phyloP scores from a whole-genome alignment of 1,140 invertebrate species.

The Drosophila sechellia region DNA sequence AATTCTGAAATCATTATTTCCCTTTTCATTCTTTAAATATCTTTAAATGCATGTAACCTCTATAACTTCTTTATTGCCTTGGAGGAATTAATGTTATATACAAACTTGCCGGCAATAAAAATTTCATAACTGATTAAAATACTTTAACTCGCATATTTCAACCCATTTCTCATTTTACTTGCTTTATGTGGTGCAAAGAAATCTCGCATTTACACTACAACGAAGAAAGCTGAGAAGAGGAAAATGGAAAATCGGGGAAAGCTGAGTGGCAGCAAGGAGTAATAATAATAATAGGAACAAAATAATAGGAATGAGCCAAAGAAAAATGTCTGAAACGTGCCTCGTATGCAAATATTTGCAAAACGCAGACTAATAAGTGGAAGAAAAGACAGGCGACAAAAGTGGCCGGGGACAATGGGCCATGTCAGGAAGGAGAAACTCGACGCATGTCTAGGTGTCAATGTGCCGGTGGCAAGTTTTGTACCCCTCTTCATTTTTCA shows the following conservation, averaged over 20 bases:
- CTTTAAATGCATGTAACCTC: neutral
- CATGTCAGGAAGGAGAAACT: constrained; percentile 5
- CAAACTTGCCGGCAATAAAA: constrained; percentile 18
- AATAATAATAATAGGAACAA: constrained; percentile 66
- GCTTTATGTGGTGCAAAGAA: constrained; percentile 69
- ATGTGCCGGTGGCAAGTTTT: constrained; percentile 10
- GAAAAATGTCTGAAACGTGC: constrained; percentile 79
- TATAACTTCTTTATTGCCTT: neutral
- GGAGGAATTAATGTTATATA: constrained; percentile 4
- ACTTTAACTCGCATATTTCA: constrained; percentile 32
- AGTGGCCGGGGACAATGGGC: constrained; percentile 24
- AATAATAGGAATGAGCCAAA: constrained; percentile 63
- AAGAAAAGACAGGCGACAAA: constrained; percentile 31
- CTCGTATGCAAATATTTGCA: constrained; percentile 82
- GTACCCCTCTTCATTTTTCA: neutral
- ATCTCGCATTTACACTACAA: constrained; percentile 73
- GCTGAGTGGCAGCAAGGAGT: constrained; percentile 8
- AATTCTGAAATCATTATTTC: neutral
- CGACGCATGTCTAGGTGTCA: constrained; percentile 13
- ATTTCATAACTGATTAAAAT: constrained; percentile 38
- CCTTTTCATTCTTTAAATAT: constrained; percentile 1
- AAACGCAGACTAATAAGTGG: constrained; percentile 78
- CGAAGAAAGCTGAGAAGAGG: constrained; percentile 32
- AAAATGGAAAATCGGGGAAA: constrained; percentile 21
- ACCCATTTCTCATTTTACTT: constrained; percentile 8